These are phyloP conservation scores for Bombus balteatus DNA, from an alignment of 1,140 invertebrate genomes.

Conservation along the genomic window DNA sequence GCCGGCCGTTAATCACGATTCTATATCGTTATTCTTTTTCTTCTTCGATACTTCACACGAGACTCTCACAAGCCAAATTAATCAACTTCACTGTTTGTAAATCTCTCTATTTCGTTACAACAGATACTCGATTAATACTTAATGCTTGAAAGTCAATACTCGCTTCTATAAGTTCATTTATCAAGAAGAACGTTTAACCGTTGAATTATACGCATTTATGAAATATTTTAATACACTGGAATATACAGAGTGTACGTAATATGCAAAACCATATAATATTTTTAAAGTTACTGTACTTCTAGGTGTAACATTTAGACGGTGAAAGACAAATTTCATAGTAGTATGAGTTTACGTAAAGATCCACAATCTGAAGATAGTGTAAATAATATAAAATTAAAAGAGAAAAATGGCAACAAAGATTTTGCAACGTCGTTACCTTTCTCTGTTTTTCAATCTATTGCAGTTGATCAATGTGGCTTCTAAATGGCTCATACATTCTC, in stretches of 20 bases:
- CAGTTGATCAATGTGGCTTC: neutral
- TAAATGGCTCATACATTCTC: neutral
- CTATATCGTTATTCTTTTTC: neutral
- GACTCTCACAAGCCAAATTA: neutral
- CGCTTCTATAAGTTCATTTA: neutral
- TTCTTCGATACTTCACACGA: constrained; percentile 11
- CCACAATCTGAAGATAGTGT: too few species aligned
- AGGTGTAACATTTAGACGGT: neutral
- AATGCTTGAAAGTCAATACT: neutral
- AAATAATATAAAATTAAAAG: too few species aligned
- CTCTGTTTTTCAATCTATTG: too few species aligned
- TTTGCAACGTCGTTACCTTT: neutral
- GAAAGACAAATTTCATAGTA: too few species aligned
- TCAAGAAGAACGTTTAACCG: neutral
- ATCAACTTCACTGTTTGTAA: neutral
- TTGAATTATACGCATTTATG: neutral
- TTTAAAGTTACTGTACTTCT: neutral
- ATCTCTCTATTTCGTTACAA: neutral
- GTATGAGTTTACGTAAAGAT: too few species aligned
- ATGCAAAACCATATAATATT: too few species aligned
- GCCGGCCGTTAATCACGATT: constrained; percentile 54
- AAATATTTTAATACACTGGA: neutral
- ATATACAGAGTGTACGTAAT: too few species aligned
- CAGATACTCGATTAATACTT: too few species aligned
- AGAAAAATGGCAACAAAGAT: neutral